Base-by-base conservation (phyloP, 2,888 invertebrate genomes). In the Electrophaes corylata region DNA sequence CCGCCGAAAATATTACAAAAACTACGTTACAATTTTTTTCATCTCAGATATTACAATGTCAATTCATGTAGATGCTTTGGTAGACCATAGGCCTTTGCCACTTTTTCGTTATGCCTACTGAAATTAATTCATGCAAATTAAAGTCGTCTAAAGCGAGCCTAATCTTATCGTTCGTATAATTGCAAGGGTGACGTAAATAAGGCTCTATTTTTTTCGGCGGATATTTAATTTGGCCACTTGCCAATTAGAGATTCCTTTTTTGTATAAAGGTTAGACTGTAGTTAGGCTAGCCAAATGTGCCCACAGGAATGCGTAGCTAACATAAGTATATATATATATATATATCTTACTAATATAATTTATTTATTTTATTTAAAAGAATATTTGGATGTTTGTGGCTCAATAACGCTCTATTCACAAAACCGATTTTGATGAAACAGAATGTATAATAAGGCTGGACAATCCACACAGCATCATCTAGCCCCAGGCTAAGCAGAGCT, bases 111-210 rank as follows among this genome's bases (percentile, higher is more conserved):
- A 73, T 76, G 78, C 73, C 75, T 60, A 71, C 78, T 76, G 64
- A 83, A 84, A 84, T 83, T 83, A 85, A 84, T 84, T 84, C 77
- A 84, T 85, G 85, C 77, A 84, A 85, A 85, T 81, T 74, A 77
- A 72, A 78, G 78, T 77, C 74, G 79, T 84, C 83, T 81, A 75
- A 81, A 85, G 79, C 74, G 77, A 74, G 73, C 73, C 77, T 83
- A 83, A 81, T 84, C 82, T 84, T 81, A 83, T 81, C 83, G 75
- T 72, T 71, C 69, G 71, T 72, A 76, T 83, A 83, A 84, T 84
- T 83, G 74, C 73, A 76, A 63, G 74, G 71, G 67, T 67, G 63
- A 72, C 72, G 69, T 73, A 76, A 77, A 79, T 75, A 72, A 69
- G 65, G 60, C 59, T 71, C 74, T 79, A 69, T 73, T 77, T 83